phyloP scores from a whole-genome alignment of 1,140 invertebrate species.

The Trichonephila clavipes region DNA sequence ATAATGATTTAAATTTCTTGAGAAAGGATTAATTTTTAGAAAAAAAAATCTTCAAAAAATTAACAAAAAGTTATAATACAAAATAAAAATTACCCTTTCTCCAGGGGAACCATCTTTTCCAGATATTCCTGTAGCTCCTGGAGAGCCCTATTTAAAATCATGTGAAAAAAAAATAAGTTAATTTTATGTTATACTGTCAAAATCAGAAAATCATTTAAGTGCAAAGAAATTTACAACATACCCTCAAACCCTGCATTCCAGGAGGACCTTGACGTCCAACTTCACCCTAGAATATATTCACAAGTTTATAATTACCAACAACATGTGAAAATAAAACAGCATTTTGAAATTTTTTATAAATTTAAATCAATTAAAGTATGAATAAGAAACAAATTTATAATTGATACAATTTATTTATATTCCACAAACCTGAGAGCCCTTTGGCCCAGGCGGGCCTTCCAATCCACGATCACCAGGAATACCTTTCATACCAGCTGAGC shows the following conservation, averaged over 20 bases:
- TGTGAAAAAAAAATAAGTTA: too few relatives aligned
- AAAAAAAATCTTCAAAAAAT: too few relatives aligned
- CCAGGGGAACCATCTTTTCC: conserved; percentile 86
- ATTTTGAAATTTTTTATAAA: too few relatives aligned
- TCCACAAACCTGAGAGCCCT: conserved; percentile 82
- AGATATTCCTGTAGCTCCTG: conserved; percentile 86
- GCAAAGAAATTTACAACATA: conserved; percentile 40
- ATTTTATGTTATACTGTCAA: too few relatives aligned
- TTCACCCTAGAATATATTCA: conserved; percentile 83
- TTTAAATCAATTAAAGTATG: too few relatives aligned
- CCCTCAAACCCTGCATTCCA: conserved; percentile 86
- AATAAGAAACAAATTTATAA: too few relatives aligned
- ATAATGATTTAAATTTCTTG: too few relatives aligned
- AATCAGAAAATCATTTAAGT: not conserved
- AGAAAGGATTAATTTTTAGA: too few relatives aligned
- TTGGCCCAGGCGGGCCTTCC: conserved; percentile 89
- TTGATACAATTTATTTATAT: not conserved
- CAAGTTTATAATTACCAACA: not conserved
- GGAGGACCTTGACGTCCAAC: conserved; percentile 87
- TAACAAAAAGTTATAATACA: not conserved
- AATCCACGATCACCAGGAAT: conserved; percentile 88
- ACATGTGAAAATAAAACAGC: too few relatives aligned
- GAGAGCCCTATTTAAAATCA: conserved; percentile 83
- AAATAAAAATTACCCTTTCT: conserved; percentile 70
- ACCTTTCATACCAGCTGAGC: conserved; percentile 87